phyloP scores from a whole-genome alignment of 1,140 invertebrate species.

The Bombyx mandarina region DNA sequence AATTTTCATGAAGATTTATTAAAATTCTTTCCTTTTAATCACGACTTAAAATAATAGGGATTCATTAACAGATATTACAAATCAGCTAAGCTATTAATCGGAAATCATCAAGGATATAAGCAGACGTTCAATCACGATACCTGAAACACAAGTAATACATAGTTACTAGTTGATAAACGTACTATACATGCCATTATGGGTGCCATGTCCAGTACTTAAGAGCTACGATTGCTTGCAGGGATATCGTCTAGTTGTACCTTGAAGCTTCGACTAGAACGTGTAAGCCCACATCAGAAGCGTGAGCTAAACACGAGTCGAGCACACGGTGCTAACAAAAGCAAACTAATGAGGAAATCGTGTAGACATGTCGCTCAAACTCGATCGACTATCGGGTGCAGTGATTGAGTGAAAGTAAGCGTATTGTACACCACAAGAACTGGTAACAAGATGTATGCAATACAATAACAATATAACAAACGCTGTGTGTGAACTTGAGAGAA shows the following conservation, averaged over 20 bases:
- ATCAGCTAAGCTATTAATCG: too few relatives aligned
- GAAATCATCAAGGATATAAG: too few relatives aligned
- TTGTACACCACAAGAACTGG: slow-evolving; percentile 6
- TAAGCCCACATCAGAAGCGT: slow-evolving; percentile 1
- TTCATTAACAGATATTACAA: too few relatives aligned
- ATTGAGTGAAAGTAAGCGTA: slow-evolving; percentile 52
- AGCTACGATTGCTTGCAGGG: slow-evolving; percentile 1
- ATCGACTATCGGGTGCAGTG: slow-evolving; percentile 30
- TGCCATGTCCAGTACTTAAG: slow-evolving; percentile 1
- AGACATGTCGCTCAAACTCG: slow-evolving; percentile 6
- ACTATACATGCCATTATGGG: slow-evolving; percentile 6
- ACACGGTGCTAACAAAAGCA: slow-evolving; percentile 39
- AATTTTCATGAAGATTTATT: too few relatives aligned
- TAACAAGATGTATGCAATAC: slow-evolving; percentile 8
- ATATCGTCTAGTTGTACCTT: slow-evolving; percentile 4
- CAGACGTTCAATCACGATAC: slow-evolving; percentile 6
- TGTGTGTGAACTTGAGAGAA: slow-evolving; percentile 13
- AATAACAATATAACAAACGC: slow-evolving; percentile 15
- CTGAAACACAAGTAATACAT: not conserved
- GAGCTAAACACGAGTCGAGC: slow-evolving; percentile 6
- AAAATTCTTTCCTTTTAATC: too few relatives aligned
- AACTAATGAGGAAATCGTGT: slow-evolving; percentile 38
- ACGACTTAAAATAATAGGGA: too few relatives aligned
- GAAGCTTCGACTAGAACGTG: slow-evolving; percentile 24
- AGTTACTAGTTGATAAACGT: slow-evolving; percentile 8